phyloP scores from a whole-genome alignment of 2,888 invertebrate genomes.

The Deilephila elpenor region DNA sequence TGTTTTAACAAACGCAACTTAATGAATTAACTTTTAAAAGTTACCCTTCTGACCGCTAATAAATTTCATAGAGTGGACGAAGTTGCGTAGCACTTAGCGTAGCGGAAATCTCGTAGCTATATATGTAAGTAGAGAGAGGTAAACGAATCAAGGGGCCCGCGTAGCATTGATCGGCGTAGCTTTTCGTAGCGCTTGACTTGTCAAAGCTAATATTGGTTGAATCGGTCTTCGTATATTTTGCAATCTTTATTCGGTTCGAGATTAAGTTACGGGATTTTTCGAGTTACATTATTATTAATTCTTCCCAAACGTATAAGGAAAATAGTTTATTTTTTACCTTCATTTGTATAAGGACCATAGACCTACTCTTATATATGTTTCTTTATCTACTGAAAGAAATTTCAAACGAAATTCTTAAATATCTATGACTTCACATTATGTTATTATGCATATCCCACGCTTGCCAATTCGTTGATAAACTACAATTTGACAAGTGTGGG shows the following conservation, averaged over 20 bases:
- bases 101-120: slow-evolving; percentile 12
- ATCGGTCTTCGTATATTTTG: not conserved
- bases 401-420: too few species aligned
- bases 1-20: not conserved
- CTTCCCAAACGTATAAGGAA: not conserved
- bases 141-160: slow-evolving; percentile 7
- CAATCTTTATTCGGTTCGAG: not conserved
- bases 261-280: slow-evolving; percentile 1
- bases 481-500: too few species aligned
- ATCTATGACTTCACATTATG: too few species aligned
- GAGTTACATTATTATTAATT: not conserved
- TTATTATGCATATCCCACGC: too few species aligned
- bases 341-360: too few species aligned
- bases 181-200: slow-evolving; percentile 25
- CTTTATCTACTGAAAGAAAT: too few species aligned
- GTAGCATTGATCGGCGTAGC: slow-evolving; percentile 25
- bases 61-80: not conserved
- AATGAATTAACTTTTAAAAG: slow-evolving; percentile 10
- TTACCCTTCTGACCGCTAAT: slow-evolving; percentile 4
- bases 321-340: not conserved
- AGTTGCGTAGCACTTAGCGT: slow-evolving; percentile 17
- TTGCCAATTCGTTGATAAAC: too few species aligned
- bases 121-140: not conserved
- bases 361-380: too few species aligned
- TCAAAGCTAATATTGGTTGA: slow-evolving; percentile 20